Conservation (phyloP, 2,888 invertebrate genomes). For the Xanthostigma xanthostigma region DNA sequence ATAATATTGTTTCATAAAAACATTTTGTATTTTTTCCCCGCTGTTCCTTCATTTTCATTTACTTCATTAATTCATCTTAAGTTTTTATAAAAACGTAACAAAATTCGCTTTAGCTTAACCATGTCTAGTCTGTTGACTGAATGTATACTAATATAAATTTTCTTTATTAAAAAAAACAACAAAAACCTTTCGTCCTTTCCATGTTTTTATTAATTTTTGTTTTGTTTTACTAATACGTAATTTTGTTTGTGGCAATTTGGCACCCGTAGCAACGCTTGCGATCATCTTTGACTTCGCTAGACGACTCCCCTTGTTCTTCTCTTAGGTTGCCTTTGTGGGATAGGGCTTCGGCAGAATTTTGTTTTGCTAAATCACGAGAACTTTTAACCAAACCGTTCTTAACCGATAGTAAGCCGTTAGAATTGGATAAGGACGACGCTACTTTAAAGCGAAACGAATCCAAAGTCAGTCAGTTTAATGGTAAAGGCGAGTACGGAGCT, state of each 20-base stretch:
- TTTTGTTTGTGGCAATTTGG: conserved; percentile 12
- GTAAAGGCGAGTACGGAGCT: background rate
- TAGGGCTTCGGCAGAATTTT: conserved; percentile 57
- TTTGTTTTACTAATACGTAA: conserved; percentile 10
- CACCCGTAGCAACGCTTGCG: conserved; percentile 29
- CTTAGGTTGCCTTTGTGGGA: conserved; percentile 51
- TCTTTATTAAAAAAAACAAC: no score
- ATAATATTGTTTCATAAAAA: no score
- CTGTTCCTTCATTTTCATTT: no score
- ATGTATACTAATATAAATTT: no score
- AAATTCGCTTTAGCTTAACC: no score
- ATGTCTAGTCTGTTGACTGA: no score
- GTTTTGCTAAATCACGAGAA: conserved; percentile 56
- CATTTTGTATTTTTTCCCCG: no score
- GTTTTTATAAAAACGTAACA: no score
- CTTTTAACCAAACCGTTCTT: conserved; percentile 42
- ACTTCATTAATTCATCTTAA: no score
- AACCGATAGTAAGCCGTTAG: conserved; percentile 3
- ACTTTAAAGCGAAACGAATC: conserved; percentile 3
- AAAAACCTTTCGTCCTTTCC: conserved; percentile 6
- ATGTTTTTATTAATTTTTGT: conserved; percentile 10
- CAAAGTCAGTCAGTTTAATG: background rate
- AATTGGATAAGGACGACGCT: background rate
- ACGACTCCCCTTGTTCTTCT: conserved; percentile 27
- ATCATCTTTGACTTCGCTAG: conserved; percentile 35